Base-by-base conservation (phyloP, 2,888 invertebrate genomes). In the Trissoscelio sp. region DNA sequence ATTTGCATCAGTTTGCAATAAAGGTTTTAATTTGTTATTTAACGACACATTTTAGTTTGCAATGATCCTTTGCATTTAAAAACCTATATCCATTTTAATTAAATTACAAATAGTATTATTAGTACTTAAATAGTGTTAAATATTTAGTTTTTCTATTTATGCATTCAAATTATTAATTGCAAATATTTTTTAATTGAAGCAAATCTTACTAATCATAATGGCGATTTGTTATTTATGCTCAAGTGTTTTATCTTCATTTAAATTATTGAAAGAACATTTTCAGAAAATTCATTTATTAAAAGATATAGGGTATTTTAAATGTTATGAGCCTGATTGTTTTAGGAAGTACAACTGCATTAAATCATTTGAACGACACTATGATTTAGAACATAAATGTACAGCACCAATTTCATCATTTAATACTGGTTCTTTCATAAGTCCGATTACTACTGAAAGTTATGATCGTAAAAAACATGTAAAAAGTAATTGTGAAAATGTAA, bases 241-340 rank as follows among this genome's bases (percentile, higher is more conserved):
- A 2, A 16, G 6, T 31, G 7, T 39, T 2, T 18, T 44, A 1
- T 2, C n/a, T n/a, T n/a, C n/a, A n/a, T n/a, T n/a, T n/a, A n/a
- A n/a, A n/a, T n/a, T n/a, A n/a, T 44, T 62, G 5, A 62, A 62
- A 44, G 1, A 31, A 12, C 66, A 53, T 53, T 66, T 66, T 5
- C 5, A 53, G 53, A 18, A 3, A 0, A 66, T 66, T 11, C 64
- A 64, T 64, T 64, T 51, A 18, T 7, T 51, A 12, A 37, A 51
- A 34, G 37, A 64, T 31, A 11, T 5, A 11, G 22, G n/a, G 6
- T 12, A 28, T 51, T 64, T 28, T 11, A 20, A 64, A 51, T 64
- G 64, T 22, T 48, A n/a, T 18, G 48, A 64, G 22, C 5, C 1
- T 4, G 7, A 48, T 20, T 64, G 64, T 11, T 37, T 9, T 37